phyloP scores from a whole-genome alignment of 2,888 invertebrate species.

The Apantesis nais region DNA sequence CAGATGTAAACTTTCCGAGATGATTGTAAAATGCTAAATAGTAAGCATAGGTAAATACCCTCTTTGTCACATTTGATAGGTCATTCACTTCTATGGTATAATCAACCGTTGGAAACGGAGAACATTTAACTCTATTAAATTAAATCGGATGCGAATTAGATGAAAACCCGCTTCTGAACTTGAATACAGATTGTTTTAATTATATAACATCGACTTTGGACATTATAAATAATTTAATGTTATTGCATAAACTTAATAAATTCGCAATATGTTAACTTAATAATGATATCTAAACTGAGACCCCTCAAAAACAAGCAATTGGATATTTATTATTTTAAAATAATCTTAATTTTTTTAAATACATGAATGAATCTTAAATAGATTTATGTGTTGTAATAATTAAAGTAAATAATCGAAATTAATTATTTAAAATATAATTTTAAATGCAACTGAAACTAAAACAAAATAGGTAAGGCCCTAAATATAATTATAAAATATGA shows the following conservation, averaged over 20 bases:
- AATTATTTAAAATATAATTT: too few relatives aligned
- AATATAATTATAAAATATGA: too few relatives aligned
- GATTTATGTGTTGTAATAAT: not conserved
- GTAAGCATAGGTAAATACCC: slow-evolving; percentile 51
- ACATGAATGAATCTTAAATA: not conserved
- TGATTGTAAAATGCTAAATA: slow-evolving; percentile 52
- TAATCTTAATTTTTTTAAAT: not conserved
- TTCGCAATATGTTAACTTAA: not conserved
- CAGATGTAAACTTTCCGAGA: slow-evolving; percentile 51
- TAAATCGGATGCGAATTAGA: slow-evolving; percentile 43
- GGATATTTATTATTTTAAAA: not conserved
- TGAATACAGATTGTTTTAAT: slow-evolving; percentile 33
- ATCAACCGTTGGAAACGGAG: slow-evolving; percentile 37
- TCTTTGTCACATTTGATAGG: slow-evolving; percentile 48
- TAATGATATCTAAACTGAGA: not conserved
- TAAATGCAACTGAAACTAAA: too few relatives aligned
- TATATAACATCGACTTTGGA: slow-evolving; percentile 28
- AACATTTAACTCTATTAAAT: slow-evolving; percentile 42
- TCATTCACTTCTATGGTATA: slow-evolving; percentile 49
- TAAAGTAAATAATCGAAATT: not conserved
- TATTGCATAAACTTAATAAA: not conserved
- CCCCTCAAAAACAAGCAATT: not conserved
- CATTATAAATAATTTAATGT: not conserved
- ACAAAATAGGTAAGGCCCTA: too few relatives aligned
- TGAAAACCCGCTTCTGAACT: slow-evolving; percentile 35